phyloP scores from a whole-genome alignment of 92 coral and sea anemone genomes.

The Phenganax subtilis region DNA sequence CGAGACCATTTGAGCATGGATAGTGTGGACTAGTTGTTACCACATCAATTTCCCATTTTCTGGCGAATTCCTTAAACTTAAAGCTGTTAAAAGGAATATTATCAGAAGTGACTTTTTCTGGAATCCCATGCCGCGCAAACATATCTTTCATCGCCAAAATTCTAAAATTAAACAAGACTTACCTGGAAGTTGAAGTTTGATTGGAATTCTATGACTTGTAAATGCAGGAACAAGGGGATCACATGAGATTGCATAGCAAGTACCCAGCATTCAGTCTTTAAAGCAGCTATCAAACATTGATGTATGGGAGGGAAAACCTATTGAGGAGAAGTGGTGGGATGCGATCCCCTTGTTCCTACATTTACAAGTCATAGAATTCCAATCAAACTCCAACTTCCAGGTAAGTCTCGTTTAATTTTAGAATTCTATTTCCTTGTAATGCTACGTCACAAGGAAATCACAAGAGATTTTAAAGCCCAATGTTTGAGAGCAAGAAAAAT shows the following conservation, averaged over 20 bases:
- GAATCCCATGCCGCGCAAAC: slow-evolving; percentile 49
- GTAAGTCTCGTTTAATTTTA: neutral
- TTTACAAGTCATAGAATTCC: no score
- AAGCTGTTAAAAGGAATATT: slow-evolving; percentile 49
- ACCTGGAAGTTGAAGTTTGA: no score
- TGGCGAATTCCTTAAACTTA: slow-evolving; percentile 45
- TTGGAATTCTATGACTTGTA: no score
- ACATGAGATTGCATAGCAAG: neutral
- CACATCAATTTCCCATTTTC: slow-evolving; percentile 45
- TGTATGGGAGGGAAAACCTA: neutral
- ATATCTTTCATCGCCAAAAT: slow-evolving; percentile 49
- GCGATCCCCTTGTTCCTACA: slow-evolving; percentile 10
- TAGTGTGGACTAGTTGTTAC: slow-evolving; percentile 45
- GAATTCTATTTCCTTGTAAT: slow-evolving; percentile 12
- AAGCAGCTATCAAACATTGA: neutral
- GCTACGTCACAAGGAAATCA: slow-evolving; percentile 17
- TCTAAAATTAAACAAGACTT: no score
- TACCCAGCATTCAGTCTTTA: neutral
- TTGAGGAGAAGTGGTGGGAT: neutral
- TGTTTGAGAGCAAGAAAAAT: neutral
- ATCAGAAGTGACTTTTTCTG: slow-evolving; percentile 47
- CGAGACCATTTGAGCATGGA: slow-evolving; percentile 44
- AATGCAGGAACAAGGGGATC: no score
- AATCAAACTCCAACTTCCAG: no score
- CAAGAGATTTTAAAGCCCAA: neutral